These are phyloP conservation scores for Eumeta japonica DNA, from an alignment of 1,140 invertebrate genomes.

Conservation along the genomic window DNA sequence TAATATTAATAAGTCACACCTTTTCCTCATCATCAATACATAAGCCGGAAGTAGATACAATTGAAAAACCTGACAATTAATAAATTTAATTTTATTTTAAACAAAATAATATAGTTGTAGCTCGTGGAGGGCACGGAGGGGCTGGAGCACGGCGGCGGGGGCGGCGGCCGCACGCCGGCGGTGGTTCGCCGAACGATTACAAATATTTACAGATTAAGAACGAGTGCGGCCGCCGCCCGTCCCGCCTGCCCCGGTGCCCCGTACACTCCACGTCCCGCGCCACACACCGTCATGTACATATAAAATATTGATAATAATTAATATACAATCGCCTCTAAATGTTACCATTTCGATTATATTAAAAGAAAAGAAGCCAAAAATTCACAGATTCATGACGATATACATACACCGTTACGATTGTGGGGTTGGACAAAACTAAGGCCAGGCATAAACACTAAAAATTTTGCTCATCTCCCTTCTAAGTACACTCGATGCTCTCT, in stretches of 20 bases:
- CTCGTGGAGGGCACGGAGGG: constrained; percentile 19
- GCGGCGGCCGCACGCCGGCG: constrained; percentile 13
- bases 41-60: too few relatives aligned
- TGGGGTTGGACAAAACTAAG: constrained; percentile 22
- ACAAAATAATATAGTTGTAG: constrained; percentile 50
- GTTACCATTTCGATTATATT: constrained; percentile 40
- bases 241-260: constrained; percentile 10
- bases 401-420: constrained; percentile 37
- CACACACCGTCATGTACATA: constrained; percentile 31
- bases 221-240: constrained; percentile 3
- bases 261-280: constrained; percentile 8
- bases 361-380: constrained; percentile 49
- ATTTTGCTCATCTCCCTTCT: constrained; percentile 19
- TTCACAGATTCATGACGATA: too few relatives aligned
- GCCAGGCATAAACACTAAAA: constrained; percentile 18
- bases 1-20: not conserved
- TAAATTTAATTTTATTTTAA: constrained; percentile 50
- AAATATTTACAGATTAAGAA: too few relatives aligned
- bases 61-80: constrained; percentile 23
- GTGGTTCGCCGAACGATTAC: constrained; percentile 12
- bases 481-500: constrained; percentile 37
- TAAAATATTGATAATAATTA: constrained; percentile 44
- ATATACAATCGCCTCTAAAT: constrained; percentile 40
- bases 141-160: constrained; percentile 20
- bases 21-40: too few relatives aligned